Evolutionary conservation across 2,888 invertebrate genomes (phyloP).

Genomic region (Drosophila pegasa): DNA sequence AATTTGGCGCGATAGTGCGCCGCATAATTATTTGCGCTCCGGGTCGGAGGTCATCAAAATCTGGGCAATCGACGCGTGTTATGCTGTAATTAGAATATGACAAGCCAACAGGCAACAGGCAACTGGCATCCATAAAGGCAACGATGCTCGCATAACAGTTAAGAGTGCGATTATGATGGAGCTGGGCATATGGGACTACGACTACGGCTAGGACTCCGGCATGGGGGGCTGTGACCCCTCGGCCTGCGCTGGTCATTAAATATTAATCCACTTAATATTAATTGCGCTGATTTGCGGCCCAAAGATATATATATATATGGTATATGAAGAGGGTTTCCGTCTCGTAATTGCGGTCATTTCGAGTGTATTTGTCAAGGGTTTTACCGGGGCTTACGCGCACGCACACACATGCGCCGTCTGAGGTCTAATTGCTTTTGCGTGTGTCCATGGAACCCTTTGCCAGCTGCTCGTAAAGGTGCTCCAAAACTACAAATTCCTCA

Average conservation of each 20-base stretch:
- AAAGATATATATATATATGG: constrained; percentile 33
- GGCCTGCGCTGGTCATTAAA: constrained; percentile 80
- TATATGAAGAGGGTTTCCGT: constrained; percentile 38
- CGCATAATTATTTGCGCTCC: constrained; percentile 34
- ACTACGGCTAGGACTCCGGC: constrained; percentile 7
- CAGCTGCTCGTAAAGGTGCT: constrained; percentile 51
- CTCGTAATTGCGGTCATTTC: constrained; percentile 81
- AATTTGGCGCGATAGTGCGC: constrained; percentile 7
- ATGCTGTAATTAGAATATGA: constrained; percentile 77
- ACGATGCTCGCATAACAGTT: constrained; percentile 68
- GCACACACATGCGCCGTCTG: constrained; percentile 13
- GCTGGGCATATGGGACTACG: constrained; percentile 31
- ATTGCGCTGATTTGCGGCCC: constrained; percentile 79
- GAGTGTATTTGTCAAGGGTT: constrained; percentile 65
- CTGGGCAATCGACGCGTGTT: constrained; percentile 73
- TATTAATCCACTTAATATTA: constrained; percentile 84
- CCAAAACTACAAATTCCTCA: constrained; percentile 24
- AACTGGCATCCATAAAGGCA: constrained; percentile 47
- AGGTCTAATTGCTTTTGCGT: constrained; percentile 61
- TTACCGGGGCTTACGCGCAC: constrained; percentile 22
- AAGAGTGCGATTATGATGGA: constrained; percentile 64
- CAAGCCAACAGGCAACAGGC: constrained; percentile 34
- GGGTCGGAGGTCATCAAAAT: constrained; percentile 66
- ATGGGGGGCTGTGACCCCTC: constrained; percentile 15
- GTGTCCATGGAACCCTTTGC: constrained; percentile 56